Evolutionary conservation across 2,113 vertebrate species (phyloP).

Genomic region (Pitta sordida): DNA sequence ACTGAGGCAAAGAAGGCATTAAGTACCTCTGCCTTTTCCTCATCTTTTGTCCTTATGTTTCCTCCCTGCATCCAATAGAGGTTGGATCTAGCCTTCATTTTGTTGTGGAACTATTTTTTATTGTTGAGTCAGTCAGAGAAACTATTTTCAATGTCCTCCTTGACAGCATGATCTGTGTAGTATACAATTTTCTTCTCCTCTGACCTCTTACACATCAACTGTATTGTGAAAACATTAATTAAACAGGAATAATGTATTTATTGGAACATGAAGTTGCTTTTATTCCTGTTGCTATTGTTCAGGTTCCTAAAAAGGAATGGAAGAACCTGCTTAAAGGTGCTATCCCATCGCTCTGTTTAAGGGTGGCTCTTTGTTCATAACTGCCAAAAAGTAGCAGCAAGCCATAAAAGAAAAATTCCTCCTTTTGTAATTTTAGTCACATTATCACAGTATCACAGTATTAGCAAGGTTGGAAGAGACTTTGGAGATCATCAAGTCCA

Average conservation of each 20-base stretch:
- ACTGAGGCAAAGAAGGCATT: background rate
- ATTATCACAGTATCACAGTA: no score
- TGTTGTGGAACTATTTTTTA: background rate
- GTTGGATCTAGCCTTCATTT: background rate
- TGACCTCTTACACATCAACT: background rate
- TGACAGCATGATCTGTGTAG: background rate
- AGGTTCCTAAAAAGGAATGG: background rate
- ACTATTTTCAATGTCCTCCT: slow-evolving; percentile 25
- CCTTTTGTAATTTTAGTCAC: background rate
- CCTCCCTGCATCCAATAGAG: background rate
- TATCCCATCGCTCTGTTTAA: background rate
- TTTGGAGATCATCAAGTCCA: no score
- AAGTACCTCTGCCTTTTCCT: background rate
- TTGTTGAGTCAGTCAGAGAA: slow-evolving; percentile 7
- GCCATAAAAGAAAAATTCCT: background rate
- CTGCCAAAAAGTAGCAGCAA: background rate
- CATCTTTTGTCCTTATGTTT: background rate
- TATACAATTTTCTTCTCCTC: background rate
- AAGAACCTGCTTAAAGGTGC: background rate
- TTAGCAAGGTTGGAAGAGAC: no score
- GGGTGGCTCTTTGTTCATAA: background rate
- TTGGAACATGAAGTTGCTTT: slow-evolving; percentile 20
- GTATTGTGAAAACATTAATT: slow-evolving; percentile 32
- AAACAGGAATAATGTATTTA: slow-evolving; percentile 14
- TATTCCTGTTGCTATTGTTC: background rate